Conservation (phyloP, 2,888 invertebrate species). For the Agonopterix arenella region DNA sequence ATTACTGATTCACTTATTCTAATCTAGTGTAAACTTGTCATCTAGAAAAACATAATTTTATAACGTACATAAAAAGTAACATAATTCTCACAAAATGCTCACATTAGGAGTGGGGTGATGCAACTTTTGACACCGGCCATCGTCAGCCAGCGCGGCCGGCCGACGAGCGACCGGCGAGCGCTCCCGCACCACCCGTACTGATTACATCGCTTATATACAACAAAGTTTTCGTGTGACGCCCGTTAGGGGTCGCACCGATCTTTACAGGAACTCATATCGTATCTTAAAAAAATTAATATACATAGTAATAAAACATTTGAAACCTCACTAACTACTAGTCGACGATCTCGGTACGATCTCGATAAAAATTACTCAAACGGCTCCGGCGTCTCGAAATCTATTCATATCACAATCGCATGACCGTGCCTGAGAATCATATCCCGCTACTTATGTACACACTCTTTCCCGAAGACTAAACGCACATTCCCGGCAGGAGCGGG, state of each 20-base stretch:
- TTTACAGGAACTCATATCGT: slow-evolving; percentile 77
- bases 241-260: slow-evolving; percentile 51
- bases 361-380: slow-evolving; percentile 69
- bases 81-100: slow-evolving; percentile 75
- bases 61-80: slow-evolving; percentile 70
- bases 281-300: slow-evolving; percentile 73
- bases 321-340: slow-evolving; percentile 76
- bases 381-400: slow-evolving; percentile 73
- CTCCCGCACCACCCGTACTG: slow-evolving; percentile 30
- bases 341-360: slow-evolving; percentile 70
- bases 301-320: slow-evolving; percentile 75
- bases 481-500: slow-evolving; percentile 30
- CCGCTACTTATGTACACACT: slow-evolving; percentile 75
- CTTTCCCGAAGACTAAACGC: slow-evolving; percentile 51
- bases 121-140: slow-evolving; percentile 48
- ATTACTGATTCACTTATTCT: slow-evolving; percentile 75
- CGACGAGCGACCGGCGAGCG: no score
- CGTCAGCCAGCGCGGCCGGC: slow-evolving; percentile 14
- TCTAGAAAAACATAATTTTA: slow-evolving; percentile 64
- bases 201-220: slow-evolving; percentile 70
- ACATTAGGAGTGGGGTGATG: slow-evolving; percentile 67
- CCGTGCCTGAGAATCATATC: slow-evolving; percentile 73
- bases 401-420: slow-evolving; percentile 76
- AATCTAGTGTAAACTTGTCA: slow-evolving; percentile 74
- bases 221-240: slow-evolving; percentile 56